Evolutionary conservation across 2,888 invertebrate genomes (phyloP).

Genomic region (Sylvicola cinctus): DNA sequence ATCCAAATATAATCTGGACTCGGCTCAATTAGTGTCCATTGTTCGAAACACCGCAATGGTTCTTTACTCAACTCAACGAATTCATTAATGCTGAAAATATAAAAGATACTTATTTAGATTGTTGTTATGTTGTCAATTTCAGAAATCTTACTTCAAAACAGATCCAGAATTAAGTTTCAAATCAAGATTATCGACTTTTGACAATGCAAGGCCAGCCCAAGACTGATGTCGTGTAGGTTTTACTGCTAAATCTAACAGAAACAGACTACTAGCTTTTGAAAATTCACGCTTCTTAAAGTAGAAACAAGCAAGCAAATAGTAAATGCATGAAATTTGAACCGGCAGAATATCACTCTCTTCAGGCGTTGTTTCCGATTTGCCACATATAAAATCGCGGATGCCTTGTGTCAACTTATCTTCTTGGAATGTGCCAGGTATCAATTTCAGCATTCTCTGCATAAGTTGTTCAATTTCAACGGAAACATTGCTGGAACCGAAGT

Average conservation of each 20-base stretch:
- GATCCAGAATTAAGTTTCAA: slow-evolving; percentile 57
- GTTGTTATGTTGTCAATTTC: neutral
- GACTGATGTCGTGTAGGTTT: slow-evolving; percentile 68
- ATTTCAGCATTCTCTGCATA: slow-evolving; percentile 43
- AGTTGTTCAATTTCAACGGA: slow-evolving; percentile 59
- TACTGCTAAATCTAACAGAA: slow-evolving; percentile 61
- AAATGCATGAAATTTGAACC: slow-evolving; percentile 48
- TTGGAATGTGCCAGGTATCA: slow-evolving; percentile 47
- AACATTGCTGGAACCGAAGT: slow-evolving; percentile 62
- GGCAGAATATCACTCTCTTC: slow-evolving; percentile 31
- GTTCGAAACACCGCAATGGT: slow-evolving; percentile 60
- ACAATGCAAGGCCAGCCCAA: slow-evolving; percentile 80
- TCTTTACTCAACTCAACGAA: slow-evolving; percentile 47
- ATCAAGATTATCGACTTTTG: slow-evolving; percentile 57
- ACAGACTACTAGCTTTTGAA: slow-evolving; percentile 55
- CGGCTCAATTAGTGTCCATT: slow-evolving; percentile 54
- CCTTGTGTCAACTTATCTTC: slow-evolving; percentile 39
- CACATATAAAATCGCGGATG: slow-evolving; percentile 46
- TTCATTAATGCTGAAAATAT: slow-evolving; percentile 28
- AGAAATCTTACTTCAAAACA: slow-evolving; percentile 28
- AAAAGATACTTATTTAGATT: neutral
- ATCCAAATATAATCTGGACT: slow-evolving; percentile 64
- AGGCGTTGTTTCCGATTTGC: slow-evolving; percentile 33
- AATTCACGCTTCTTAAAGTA: slow-evolving; percentile 76
- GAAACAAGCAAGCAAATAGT: slow-evolving; percentile 81